A percentile compares a stretch with the other conserved stretches of the same genome.
Conservation (phyloP, 2,797 vertebrate genomes). For the Salarias fasciatus region DNA sequence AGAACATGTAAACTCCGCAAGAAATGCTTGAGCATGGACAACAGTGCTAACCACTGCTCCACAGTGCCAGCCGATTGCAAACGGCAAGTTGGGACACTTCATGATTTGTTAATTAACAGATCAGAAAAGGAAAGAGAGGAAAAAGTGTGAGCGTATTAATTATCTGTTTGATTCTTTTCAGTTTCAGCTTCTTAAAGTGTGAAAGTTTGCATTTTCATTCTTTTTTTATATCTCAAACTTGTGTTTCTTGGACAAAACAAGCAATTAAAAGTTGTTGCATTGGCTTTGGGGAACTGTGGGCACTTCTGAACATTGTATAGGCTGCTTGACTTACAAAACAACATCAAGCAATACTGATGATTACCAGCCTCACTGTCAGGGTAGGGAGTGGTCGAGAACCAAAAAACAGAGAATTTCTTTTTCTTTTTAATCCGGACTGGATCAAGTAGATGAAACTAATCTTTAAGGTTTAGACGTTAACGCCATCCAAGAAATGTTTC, state of each 20-base stretch:
- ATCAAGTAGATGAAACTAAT: no score
- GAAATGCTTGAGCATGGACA: no score
- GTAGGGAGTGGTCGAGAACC: no score
- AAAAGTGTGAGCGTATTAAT: background rate
- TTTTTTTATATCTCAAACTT: background rate
- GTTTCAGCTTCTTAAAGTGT: background rate
- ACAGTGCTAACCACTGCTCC: no score
- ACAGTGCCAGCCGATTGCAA: no score
- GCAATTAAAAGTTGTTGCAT: no score
- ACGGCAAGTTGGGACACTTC: no score
- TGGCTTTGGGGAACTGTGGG: background rate
- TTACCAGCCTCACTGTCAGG: no score
- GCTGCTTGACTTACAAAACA: background rate
- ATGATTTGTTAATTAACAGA: background rate
- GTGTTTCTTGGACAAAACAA: background rate
- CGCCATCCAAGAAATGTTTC: slow-evolving; percentile 7
- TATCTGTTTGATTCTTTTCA: background rate
- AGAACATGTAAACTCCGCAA: no score
- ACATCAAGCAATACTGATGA: background rate
- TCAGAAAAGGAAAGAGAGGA: background rate
- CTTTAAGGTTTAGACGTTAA: slow-evolving; percentile 4
- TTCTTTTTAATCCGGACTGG: no score
- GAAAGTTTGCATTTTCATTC: background rate
- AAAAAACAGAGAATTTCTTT: background rate
- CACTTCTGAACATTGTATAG: background rate